phyloP scores from a whole-genome alignment of 2,113 vertebrate genomes.

The Apodemus sylvaticus region DNA sequence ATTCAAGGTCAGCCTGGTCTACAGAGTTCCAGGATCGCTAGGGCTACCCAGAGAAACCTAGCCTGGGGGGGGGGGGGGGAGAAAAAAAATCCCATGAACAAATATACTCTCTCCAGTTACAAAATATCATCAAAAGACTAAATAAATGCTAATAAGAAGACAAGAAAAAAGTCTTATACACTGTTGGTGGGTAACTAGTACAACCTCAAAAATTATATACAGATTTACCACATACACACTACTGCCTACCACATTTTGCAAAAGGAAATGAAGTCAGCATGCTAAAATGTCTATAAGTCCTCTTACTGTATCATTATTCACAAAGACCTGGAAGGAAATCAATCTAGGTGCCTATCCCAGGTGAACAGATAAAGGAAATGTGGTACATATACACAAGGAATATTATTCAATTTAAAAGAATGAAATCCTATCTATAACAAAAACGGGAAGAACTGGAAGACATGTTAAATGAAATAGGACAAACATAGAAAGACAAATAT shows the following conservation, averaged over 20 bases:
- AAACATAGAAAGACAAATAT: background rate
- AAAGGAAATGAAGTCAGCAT: background rate
- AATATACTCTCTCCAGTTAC: too few species aligned
- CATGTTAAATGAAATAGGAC: background rate
- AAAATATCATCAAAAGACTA: too few species aligned
- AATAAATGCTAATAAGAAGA: too few species aligned
- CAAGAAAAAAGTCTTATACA: too few species aligned
- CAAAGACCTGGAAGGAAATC: background rate
- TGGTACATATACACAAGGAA: background rate
- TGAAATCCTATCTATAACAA: background rate
- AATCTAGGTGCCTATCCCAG: background rate
- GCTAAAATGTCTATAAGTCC: background rate
- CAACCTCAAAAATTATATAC: too few species aligned
- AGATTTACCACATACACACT: background rate
- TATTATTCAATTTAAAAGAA: background rate
- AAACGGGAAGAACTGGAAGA: background rate
- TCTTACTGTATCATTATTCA: background rate
- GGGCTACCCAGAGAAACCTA: too few species aligned
- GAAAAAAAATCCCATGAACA: too few species aligned
- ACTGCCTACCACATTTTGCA: background rate
- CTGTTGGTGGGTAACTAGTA: too few species aligned
- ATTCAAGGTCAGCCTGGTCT: too few species aligned
- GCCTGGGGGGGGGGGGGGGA: too few species aligned
- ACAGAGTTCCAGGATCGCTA: too few species aligned
- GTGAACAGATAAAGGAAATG: background rate